Evolutionary conservation across 92 coral and sea anemone genomes (phyloP), one percentile per base, ranked within the genome.

Genomic region (Pocillopora grandis): DNA sequence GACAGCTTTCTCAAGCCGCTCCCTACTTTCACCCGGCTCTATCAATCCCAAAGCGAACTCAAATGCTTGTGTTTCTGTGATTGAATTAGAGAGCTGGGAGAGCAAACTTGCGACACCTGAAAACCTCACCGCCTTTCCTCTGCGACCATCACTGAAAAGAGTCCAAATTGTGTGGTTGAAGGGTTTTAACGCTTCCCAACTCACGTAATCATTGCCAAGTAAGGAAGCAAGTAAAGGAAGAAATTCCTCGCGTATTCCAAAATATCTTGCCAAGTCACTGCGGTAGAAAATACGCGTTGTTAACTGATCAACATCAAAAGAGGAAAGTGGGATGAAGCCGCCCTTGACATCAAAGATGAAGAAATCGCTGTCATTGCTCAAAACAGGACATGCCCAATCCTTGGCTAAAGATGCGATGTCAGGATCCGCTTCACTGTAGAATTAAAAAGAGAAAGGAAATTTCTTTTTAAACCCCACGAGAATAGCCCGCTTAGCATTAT

Each of bases 361-460:
- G 90, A 93, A 96, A 87, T 96, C 98, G 71, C 98, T 94, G 76
- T 96, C 98, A n/a, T 81, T 86, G 76, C 94, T 90, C 17, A 96
- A 83, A 15, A 95, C 95, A 7, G 98, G 95, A 33, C 95, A 92
- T 74, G 71, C 75, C 91, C 80, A 86, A 20, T 87, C 84, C 66
- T 83, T 85, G 16, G 98, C 98, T 42, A 96, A 75, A 33, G 88
- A 87, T 59, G 98, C 98, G 33, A 90, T 85, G 68, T 94, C 96
- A 36, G 88, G 74, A 90, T 94, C 98, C 13, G 98, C 98, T 55
- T 94, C 98, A 59, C 94, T 91, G 91, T 36, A 77, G 65, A 77
- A 42, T 3, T 3, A 7, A 42, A 42, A 42, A 42, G 52, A 42
- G 52, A 42, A 42, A 42, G 8, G 52, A 4, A 42, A 42, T 42